These are phyloP conservation scores for Dinoponera quadriceps DNA, from an alignment of 1,140 invertebrate species.

Conservation along the genomic window DNA sequence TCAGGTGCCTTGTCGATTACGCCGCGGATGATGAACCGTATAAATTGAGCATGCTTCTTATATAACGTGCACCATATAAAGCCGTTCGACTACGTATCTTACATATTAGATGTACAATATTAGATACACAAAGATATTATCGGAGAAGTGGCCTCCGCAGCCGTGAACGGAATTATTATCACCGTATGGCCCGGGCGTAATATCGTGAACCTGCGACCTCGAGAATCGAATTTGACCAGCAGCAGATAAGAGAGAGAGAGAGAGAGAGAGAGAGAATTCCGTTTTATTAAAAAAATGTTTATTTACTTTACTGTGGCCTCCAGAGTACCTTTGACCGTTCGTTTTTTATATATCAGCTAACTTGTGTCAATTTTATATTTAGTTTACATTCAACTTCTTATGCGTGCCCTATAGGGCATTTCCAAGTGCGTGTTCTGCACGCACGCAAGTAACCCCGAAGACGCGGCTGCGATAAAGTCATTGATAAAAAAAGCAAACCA, in stretches of 20 bases:
- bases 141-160: not conserved
- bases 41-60: constrained; percentile 33
- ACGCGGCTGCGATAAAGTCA: no score
- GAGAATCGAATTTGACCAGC: not conserved
- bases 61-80: constrained; percentile 14
- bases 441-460: not conserved
- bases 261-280: not conserved
- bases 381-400: no score
- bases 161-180: constrained; percentile 4
- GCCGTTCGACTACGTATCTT: constrained; percentile 2
- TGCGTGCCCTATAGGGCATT: not conserved
- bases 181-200: not conserved
- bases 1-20: constrained; percentile 49
- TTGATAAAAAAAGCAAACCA: not conserved
- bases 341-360: no score
- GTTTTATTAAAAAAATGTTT: not conserved
- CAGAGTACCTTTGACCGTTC: no score
- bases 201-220: not conserved
- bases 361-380: no score
- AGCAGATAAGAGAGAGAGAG: no score
- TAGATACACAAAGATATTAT: constrained; percentile 15
- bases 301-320: no score
- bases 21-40: constrained; percentile 39
- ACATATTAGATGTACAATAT: constrained; percentile 27
- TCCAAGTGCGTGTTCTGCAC: not conserved